Evolutionary conservation across 2,888 invertebrate species (phyloP), one percentile per base, ranked within the genome.

Genomic region (Bursaphelenchus okinawaensis): DNA sequence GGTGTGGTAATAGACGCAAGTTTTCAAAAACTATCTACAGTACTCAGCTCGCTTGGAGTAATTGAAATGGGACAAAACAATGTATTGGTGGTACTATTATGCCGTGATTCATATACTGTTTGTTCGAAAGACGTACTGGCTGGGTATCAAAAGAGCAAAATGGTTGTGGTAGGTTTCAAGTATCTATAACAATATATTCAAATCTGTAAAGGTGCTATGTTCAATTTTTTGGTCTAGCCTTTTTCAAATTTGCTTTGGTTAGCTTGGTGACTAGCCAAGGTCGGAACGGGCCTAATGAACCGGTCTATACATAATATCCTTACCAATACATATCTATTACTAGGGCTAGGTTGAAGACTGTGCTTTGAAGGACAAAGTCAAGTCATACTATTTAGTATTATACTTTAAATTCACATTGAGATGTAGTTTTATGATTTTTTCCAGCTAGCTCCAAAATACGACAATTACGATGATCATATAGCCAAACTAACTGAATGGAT

Each of bases 51-150:
- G 19, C 29, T 71, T 29, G 52, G 27, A n/a, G 24, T 71, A n/a
- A 52, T 12, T 8, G 57, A 69, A 7, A n/a, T 70, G 57, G 69
- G 69, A 26, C 16, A 19, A 4, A 54, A 70, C 55, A 51, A 71
- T 9, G 74, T 74, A 27, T 29, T 72, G 50, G 55, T 71, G n/a
- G 26, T 71, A 7, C 51, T 73, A 8, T 28, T 71, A 12, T 71
- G 71, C 40, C 55, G 56, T 0, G 52, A 62, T 27, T 51, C 59
- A 8, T 28, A 58, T 9, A 52, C 55, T 19, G 52, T 54, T 9
- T 71, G 71, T 55, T 50, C 58, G 2, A 50, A 52, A n/a, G 23
- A 31, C 23, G 28, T 65, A 51, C 20, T 57, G n/a, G 16, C 64
- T 12, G 20, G 27, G 7, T 26, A 68, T 52, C 23, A 29, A n/a